Conservation (phyloP, 2,113 vertebrate species). For the Rhizomys pruinosus region DNA sequence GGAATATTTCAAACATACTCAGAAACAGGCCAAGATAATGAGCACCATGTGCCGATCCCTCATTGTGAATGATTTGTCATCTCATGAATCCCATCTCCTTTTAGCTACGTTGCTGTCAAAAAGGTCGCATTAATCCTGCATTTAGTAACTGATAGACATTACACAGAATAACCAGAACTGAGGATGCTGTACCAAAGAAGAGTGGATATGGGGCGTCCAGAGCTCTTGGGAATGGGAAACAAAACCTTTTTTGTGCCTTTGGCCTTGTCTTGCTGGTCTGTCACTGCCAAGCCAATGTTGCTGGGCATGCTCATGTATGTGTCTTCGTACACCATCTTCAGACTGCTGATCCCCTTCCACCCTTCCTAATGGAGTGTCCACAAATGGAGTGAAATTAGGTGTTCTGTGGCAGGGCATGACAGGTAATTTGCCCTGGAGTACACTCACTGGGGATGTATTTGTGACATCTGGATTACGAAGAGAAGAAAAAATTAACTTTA, state of each 20-base stretch:
- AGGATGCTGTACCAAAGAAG: background rate
- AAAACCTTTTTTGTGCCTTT: constrained; percentile 27
- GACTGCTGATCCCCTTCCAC: constrained; percentile 5
- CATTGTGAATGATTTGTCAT: no score
- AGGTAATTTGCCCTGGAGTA: constrained; percentile 57
- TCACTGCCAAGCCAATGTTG: constrained; percentile 1
- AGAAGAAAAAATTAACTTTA: constrained; percentile 24
- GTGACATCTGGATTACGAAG: constrained; percentile 35
- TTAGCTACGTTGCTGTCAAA: background rate
- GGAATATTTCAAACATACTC: constrained; percentile 16
- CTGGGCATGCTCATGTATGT: background rate
- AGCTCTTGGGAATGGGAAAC: background rate
- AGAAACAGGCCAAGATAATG: constrained; percentile 42
- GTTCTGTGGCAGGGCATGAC: background rate
- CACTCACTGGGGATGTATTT: constrained; percentile 41
- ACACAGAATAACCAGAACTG: background rate
- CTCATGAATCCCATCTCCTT: background rate
- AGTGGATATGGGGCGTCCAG: background rate
- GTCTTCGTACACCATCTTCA: background rate
- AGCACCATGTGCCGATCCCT: background rate
- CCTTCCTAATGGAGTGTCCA: background rate
- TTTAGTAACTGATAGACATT: background rate
- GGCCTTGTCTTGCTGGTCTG: background rate
- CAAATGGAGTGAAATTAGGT: no score
- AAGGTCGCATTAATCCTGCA: background rate